phyloP scores from a whole-genome alignment of 2,113 vertebrate genomes.

The Osmerus eperlanus region DNA sequence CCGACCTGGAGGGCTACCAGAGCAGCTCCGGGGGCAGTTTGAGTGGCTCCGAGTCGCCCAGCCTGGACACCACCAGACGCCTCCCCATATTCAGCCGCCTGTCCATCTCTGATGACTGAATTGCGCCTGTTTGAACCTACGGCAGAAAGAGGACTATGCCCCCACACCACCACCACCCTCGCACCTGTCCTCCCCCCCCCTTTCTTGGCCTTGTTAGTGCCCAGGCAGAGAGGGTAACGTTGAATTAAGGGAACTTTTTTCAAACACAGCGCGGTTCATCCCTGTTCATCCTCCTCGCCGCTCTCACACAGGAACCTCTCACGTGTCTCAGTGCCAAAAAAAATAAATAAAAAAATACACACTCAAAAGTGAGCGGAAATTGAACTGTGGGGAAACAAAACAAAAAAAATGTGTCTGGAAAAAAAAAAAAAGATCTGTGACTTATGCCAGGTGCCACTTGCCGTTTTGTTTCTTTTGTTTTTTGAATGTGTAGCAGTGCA shows the following conservation, averaged over 20 bases:
- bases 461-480: constrained; percentile 39
- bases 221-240: constrained; percentile 56
- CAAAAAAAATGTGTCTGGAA: constrained; percentile 56
- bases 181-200: constrained; percentile 22
- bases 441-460: constrained; percentile 75
- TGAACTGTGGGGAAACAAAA: constrained; percentile 55
- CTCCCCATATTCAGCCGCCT: constrained; percentile 99
- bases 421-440: constrained; percentile 62
- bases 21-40: constrained; percentile 96
- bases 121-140: constrained; percentile 34
- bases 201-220: constrained; percentile 37
- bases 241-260: constrained; percentile 68
- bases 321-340: constrained; percentile 72
- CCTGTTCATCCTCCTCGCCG: constrained; percentile 30
- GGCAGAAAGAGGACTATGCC: constrained; percentile 61
- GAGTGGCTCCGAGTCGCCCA: constrained; percentile 93
- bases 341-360: constrained; percentile 2
- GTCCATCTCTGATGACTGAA: constrained; percentile 95
- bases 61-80: constrained; percentile 92
- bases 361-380: constrained; percentile 19
- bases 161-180: constrained; percentile 65
- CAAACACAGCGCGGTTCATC: constrained; percentile 45
- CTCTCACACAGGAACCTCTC: constrained; percentile 50
- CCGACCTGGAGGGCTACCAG: constrained; percentile 97
- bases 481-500: constrained; percentile 74